Evolutionary conservation across 1,140 invertebrate species (phyloP), one percentile per base, ranked within the genome.

Genomic region (Elymnias hypermnestra): DNA sequence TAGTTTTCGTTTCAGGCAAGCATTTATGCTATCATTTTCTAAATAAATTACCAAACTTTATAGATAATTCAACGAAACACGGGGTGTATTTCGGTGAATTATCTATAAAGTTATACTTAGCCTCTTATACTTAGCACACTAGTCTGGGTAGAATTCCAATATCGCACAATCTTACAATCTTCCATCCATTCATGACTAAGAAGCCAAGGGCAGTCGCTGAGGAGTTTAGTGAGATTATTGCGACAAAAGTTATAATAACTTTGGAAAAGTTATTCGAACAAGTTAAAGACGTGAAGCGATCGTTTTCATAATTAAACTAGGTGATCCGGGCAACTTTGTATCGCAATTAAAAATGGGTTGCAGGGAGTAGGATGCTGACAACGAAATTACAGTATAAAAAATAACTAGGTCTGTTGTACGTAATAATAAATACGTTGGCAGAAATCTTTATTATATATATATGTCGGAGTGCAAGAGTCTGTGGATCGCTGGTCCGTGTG

Each of bases 191-290:
- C 45, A 49, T 39, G 36, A 21, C 13, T 25, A 38, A 53, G 21
- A n/a, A 22, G 40, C 36, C 36, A 37, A n/a, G 40, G 41, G 41
- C 41, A 35, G 19, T 36, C 28, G 41, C 26, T 36, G 43, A 36
- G 45, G 45, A 47, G 31, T 54, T 49, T 35, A 22, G 43, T 23
- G 13, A 58, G 51, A 57, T 61, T 61, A 60, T 53, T 61, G 57
- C 57, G 48, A 57, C 53, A 51, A 63, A 63, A 64, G 47, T 64
- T 64, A 57, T 64, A 63, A 63, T 60, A 57, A 64, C 57, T 64
- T 60, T 47, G 35, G 25, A 12, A 41, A 48, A 31, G 17, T 40
- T 1, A 7, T 6, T 13, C 18, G 25, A 19, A 23, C 35, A 50
- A 53, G 44, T 52, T 2, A 48, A n/a, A 31, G 26, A 44, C 8